Conservation (phyloP, 2,888 invertebrate genomes). For the Petrolisthes cinctipes region DNA sequence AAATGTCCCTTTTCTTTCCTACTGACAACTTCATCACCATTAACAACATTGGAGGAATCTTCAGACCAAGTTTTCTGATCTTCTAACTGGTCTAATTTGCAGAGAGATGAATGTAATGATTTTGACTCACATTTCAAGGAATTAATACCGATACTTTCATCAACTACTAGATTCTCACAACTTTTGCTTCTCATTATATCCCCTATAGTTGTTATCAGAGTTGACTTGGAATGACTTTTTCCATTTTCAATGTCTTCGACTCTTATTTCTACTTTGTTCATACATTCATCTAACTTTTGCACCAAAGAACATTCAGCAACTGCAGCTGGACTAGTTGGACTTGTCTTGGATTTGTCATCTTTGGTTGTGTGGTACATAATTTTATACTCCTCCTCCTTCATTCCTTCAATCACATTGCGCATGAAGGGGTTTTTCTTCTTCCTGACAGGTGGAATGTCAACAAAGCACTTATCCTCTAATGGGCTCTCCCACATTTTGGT, state of each 20-base stretch:
- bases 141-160: neutral
- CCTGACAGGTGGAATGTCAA: constrained; percentile 46
- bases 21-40: constrained; percentile 29
- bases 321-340: constrained; percentile 23
- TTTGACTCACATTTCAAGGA: constrained; percentile 17
- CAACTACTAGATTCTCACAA: constrained; percentile 45
- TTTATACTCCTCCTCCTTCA: constrained; percentile 62
- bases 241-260: constrained; percentile 45
- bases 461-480: constrained; percentile 51
- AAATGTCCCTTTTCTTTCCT: constrained; percentile 57
- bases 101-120: constrained; percentile 42
- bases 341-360: constrained; percentile 26
- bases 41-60: constrained; percentile 5
- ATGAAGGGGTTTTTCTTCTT: constrained; percentile 58
- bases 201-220: constrained; percentile 18
- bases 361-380: constrained; percentile 31
- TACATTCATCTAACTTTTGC: constrained; percentile 34
- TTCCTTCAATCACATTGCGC: constrained; percentile 59
- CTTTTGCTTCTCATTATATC: constrained; percentile 53
- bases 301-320: constrained; percentile 31
- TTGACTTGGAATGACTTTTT: constrained; percentile 4
- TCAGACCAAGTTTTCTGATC: constrained; percentile 5
- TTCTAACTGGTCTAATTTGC: constrained; percentile 35
- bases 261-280: constrained; percentile 38
- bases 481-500: constrained; percentile 64